phyloP scores from a whole-genome alignment of 2,113 vertebrate species.

The Tautogolabrus adspersus region DNA sequence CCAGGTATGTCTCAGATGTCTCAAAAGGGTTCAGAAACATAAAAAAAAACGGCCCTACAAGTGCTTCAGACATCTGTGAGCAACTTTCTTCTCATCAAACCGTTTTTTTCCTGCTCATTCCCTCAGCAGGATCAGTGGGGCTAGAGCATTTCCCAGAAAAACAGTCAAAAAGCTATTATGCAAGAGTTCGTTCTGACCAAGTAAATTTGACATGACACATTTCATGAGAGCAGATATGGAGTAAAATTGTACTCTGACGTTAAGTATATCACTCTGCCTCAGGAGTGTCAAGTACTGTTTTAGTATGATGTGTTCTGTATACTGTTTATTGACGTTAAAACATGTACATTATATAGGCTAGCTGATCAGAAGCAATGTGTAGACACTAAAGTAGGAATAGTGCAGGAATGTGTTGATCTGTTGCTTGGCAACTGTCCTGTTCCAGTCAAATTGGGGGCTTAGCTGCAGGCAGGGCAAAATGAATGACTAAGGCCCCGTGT shows the following conservation, averaged over 20 bases:
- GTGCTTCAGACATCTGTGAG: constrained; percentile 41
- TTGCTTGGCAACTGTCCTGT: too few relatives aligned
- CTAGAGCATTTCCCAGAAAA: constrained; percentile 2
- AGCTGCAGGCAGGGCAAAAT: too few relatives aligned
- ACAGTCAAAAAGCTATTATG: background rate
- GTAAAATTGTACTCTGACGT: background rate
- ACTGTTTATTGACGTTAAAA: background rate
- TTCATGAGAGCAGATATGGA: background rate
- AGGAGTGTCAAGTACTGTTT: too few relatives aligned
- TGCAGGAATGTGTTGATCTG: too few relatives aligned
- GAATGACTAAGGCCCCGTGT: too few relatives aligned
- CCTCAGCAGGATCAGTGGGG: constrained; percentile 2
- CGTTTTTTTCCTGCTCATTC: constrained; percentile 10
- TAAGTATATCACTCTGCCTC: background rate
- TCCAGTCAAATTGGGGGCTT: too few relatives aligned
- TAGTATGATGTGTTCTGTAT: background rate
- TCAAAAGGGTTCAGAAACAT: constrained; percentile 34
- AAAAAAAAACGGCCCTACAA: constrained; percentile 10
- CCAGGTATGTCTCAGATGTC: constrained; percentile 39
- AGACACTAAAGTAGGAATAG: too few relatives aligned
- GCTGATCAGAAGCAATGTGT: too few relatives aligned
- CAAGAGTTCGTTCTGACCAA: background rate
- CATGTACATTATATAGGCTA: too few relatives aligned
- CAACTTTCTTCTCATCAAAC: constrained; percentile 20
- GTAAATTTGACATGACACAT: background rate